Percentiles rank a stretch among this genome's conserved stretches.
Evolutionary conservation across 2,888 invertebrate species (phyloP).

Genomic region (Lapara coniferarum): DNA sequence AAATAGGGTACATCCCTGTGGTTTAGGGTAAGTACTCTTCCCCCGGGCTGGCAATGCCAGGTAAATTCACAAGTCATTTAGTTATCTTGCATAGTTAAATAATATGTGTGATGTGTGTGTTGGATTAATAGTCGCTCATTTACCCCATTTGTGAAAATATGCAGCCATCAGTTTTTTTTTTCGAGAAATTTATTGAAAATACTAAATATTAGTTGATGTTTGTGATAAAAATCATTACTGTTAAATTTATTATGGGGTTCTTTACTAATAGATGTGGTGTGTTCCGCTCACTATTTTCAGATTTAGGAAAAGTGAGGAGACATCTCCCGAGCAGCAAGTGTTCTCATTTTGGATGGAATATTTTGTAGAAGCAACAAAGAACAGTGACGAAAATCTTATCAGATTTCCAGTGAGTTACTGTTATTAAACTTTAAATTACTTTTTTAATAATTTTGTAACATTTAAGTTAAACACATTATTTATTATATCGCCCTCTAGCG

Average conservation of each 20-base stretch:
- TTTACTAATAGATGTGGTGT: too few species aligned
- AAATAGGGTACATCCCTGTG: neutral
- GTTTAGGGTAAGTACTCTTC: neutral
- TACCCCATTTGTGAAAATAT: neutral
- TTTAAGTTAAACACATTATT: neutral
- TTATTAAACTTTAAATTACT: neutral
- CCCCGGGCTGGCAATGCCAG: neutral
- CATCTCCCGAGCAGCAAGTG: constrained; percentile 92
- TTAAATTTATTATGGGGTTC: too few species aligned
- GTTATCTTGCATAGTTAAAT: too few species aligned
- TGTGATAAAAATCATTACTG: too few species aligned
- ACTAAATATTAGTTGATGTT: too few species aligned
- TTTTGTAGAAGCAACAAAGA: constrained; percentile 96
- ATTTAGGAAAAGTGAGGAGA: constrained; percentile 92
- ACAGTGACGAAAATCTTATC: constrained; percentile 90
- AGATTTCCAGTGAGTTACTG: constrained; percentile 91
- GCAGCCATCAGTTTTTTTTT: neutral
- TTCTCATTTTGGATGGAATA: constrained; percentile 99
- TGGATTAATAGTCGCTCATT: neutral
- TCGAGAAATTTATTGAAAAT: too few species aligned
- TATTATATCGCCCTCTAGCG: neutral
- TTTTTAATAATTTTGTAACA: neutral
- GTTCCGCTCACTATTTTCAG: constrained; percentile 57
- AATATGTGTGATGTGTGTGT: neutral
- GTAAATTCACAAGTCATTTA: neutral